Percentiles rank a stretch among this genome's conserved stretches.
phyloP scores from a whole-genome alignment of 2,888 invertebrate genomes.

The Pherbina coryleti region DNA sequence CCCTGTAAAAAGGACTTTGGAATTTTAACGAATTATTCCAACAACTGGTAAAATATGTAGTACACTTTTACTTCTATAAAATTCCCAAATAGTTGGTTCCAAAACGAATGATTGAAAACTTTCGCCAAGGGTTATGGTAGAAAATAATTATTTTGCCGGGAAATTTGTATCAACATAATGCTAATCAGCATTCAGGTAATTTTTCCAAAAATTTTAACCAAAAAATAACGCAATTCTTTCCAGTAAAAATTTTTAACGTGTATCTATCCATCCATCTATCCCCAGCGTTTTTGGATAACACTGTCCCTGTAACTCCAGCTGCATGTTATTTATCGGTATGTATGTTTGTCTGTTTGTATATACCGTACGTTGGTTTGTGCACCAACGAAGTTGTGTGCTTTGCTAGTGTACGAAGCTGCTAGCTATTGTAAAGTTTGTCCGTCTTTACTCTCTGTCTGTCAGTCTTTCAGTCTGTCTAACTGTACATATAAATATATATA shows the following conservation, averaged over 20 bases:
- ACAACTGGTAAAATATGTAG: too few relatives aligned
- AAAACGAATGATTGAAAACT: too few relatives aligned
- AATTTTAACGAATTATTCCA: too few relatives aligned
- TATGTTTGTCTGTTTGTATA: neutral
- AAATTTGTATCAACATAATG: too few relatives aligned
- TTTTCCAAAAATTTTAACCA: too few relatives aligned
- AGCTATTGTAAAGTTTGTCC: slow-evolving; percentile 23
- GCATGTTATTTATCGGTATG: slow-evolving; percentile 15
- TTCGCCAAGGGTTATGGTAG: too few relatives aligned
- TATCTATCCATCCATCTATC: neutral
- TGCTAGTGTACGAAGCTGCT: slow-evolving; percentile 13
- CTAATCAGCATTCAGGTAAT: too few relatives aligned
- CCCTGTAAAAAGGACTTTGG: too few relatives aligned
- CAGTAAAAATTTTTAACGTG: neutral
- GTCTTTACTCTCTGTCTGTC: neutral
- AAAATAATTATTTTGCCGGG: too few relatives aligned
- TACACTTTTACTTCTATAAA: too few relatives aligned
- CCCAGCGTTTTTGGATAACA: neutral
- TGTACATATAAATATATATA: neutral
- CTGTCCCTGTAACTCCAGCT: slow-evolving; percentile 10
- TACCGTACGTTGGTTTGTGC: slow-evolving; percentile 34
- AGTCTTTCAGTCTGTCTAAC: neutral
- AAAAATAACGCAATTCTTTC: too few relatives aligned
- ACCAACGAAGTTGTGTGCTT: slow-evolving; percentile 34
- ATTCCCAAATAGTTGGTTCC: too few relatives aligned